Evolutionary conservation across 2,888 invertebrate species (phyloP).

Genomic region (Mongoloraphidia duomilia): DNA sequence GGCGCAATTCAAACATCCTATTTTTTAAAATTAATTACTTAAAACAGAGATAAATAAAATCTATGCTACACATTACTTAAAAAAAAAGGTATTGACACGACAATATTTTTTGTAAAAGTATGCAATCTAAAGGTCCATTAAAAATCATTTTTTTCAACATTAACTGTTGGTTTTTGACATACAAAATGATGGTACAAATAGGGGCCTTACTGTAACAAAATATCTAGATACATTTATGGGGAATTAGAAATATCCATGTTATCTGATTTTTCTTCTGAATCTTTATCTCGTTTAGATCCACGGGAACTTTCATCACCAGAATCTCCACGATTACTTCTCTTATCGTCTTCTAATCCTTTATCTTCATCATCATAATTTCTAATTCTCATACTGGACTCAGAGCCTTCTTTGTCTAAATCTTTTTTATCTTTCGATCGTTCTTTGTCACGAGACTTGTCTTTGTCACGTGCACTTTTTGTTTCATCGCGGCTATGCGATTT

Average conservation of each 20-base stretch:
- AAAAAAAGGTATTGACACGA: too few relatives aligned
- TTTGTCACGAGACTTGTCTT: conserved; percentile 19
- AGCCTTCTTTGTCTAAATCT: conserved; percentile 23
- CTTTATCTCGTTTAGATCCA: conserved; percentile 34
- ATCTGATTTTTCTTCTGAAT: conserved; percentile 42
- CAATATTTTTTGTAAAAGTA: too few relatives aligned
- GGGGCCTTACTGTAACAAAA: too few relatives aligned
- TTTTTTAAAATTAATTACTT: too few relatives aligned
- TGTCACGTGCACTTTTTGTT: conserved; percentile 28
- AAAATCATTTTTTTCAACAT: too few relatives aligned
- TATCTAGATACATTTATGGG: conserved; percentile 32
- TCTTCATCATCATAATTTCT: conserved; percentile 40
- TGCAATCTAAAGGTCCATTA: too few relatives aligned
- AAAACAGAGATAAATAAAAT: too few relatives aligned
- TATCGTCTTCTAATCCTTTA: conserved; percentile 31
- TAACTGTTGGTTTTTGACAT: too few relatives aligned
- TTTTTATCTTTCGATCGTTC: conserved; percentile 16
- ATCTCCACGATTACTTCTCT: conserved; percentile 17
- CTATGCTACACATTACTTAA: too few relatives aligned
- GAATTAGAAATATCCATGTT: conserved; percentile 73
- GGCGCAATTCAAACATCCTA: background rate
- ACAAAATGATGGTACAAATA: too few relatives aligned
- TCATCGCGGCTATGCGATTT: conserved; percentile 18
- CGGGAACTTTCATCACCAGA: conserved; percentile 25
- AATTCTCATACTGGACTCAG: conserved; percentile 22